These are phyloP conservation scores for Drosophila histrio DNA, from an alignment of 2,888 invertebrate genomes.

Conservation along the genomic window DNA sequence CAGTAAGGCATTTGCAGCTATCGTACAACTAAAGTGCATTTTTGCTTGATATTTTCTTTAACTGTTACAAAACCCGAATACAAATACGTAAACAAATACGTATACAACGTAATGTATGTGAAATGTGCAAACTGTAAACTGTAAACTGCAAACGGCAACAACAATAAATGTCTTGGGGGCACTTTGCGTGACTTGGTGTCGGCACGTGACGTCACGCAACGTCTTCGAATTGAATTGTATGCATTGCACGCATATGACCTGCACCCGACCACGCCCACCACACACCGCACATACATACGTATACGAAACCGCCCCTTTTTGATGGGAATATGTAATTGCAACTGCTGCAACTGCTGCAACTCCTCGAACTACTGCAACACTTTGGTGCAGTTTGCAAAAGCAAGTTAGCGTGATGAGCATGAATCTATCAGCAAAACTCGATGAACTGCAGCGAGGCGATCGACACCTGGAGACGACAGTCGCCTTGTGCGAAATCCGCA, in stretches of 20 bases:
- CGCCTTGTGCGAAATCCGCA: constrained; percentile 96
- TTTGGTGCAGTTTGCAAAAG: constrained; percentile 93
- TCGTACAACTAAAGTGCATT: constrained; percentile 74
- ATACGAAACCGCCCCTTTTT: constrained; percentile 15
- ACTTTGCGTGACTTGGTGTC: constrained; percentile 59
- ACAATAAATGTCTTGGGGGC: constrained; percentile 44
- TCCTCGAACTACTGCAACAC: constrained; percentile 6
- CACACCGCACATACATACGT: not conserved
- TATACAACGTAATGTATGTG: not conserved
- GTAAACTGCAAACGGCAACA: constrained; percentile 20
- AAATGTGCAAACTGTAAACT: constrained; percentile 7
- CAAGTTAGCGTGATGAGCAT: constrained; percentile 99
- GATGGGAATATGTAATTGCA: constrained; percentile 20
- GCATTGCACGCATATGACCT: constrained; percentile 55
- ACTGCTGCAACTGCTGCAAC: constrained; percentile 7
- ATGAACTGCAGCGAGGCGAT: constrained; percentile 95
- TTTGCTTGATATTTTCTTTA: constrained; percentile 73
- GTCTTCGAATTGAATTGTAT: constrained; percentile 57
- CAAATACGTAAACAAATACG: constrained; percentile 18
- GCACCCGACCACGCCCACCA: constrained; percentile 38
- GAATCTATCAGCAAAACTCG: constrained; percentile 97
- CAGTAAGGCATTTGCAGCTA: constrained; percentile 61
- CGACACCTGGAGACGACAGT: constrained; percentile 96
- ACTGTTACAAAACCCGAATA: constrained; percentile 48
- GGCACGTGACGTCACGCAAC: constrained; percentile 65